phyloP scores from a whole-genome alignment of 1,140 invertebrate species.

The Drosophila sechellia region DNA sequence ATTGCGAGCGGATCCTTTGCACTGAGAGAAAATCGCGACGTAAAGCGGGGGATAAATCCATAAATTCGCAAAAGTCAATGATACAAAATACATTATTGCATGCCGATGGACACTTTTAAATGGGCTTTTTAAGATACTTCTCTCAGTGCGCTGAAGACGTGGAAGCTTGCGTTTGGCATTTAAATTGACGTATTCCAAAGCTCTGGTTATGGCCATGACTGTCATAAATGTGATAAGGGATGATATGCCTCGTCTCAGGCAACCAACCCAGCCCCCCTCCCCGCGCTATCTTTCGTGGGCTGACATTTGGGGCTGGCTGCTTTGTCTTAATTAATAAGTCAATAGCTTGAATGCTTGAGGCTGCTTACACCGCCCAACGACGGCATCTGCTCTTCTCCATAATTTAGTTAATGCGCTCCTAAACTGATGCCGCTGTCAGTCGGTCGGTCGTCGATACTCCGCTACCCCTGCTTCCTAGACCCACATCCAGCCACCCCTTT shows the following conservation, averaged over 20 bases:
- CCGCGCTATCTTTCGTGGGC: not conserved
- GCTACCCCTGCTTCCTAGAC: not conserved
- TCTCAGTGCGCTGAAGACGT: constrained; percentile 4
- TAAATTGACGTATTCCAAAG: constrained; percentile 68
- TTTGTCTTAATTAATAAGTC: constrained; percentile 78
- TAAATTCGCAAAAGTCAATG: too few relatives aligned
- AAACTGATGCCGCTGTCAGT: constrained; percentile 24
- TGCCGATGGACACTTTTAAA: not conserved
- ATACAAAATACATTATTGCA: too few relatives aligned
- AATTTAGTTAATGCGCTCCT: constrained; percentile 47
- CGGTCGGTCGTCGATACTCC: constrained; percentile 1
- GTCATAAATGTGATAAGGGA: constrained; percentile 81
- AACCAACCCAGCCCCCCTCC: not conserved
- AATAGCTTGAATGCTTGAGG: constrained; percentile 56
- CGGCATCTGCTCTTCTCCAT: constrained; percentile 42
- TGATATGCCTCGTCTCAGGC: constrained; percentile 23
- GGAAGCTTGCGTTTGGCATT: constrained; percentile 59
- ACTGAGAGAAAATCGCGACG: not conserved
- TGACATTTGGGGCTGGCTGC: constrained; percentile 36
- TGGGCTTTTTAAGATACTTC: not conserved
- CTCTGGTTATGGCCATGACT: constrained; percentile 44
- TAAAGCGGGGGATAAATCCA: too few relatives aligned
- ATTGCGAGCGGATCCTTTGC: constrained; percentile 16
- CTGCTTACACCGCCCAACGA: constrained; percentile 23
- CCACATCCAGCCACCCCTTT: not conserved